Conservation (phyloP, 2,888 invertebrate genomes). For the Papilio demoleus region DNA sequence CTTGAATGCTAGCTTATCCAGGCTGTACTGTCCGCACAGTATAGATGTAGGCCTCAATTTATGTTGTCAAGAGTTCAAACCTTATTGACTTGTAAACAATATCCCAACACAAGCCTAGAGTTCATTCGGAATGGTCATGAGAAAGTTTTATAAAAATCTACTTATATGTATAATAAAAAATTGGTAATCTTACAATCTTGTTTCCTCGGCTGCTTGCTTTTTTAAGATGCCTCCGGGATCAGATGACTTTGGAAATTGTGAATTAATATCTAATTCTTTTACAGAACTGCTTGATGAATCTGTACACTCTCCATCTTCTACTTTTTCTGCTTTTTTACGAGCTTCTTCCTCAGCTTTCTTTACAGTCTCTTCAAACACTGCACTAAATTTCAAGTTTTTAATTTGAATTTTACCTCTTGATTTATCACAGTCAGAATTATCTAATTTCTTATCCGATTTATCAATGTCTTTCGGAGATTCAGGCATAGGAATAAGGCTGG, state of each 20-base stretch:
- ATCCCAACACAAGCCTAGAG: too few species aligned
- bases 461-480: conserved; percentile 66
- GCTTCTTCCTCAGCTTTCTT: conserved; percentile 86
- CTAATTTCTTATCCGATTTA: conserved; percentile 61
- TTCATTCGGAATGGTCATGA: too few species aligned
- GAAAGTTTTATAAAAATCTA: too few species aligned
- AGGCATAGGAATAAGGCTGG: conserved; percentile 72
- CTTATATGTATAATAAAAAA: too few species aligned
- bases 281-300: conserved; percentile 72
- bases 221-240: conserved; percentile 78
- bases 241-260: conserved; percentile 76
- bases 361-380: conserved; percentile 86
- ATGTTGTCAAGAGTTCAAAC: too few species aligned
- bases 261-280: conserved; percentile 66
- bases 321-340: conserved; percentile 83
- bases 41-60: too few species aligned
- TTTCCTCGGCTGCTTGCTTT: conserved; percentile 77
- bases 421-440: conserved; percentile 68
- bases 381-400: conserved; percentile 87
- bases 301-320: conserved; percentile 86
- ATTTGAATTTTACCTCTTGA: conserved; percentile 85
- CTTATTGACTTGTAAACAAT: too few species aligned
- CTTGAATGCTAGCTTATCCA: too few species aligned
- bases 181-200: conserved; percentile 73
- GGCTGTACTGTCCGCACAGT: too few species aligned